A percentile compares a stretch with the other conserved stretches of the same genome.
Evolutionary conservation across 1,140 invertebrate genomes (phyloP).

Genomic region (Pantala flavescens): DNA sequence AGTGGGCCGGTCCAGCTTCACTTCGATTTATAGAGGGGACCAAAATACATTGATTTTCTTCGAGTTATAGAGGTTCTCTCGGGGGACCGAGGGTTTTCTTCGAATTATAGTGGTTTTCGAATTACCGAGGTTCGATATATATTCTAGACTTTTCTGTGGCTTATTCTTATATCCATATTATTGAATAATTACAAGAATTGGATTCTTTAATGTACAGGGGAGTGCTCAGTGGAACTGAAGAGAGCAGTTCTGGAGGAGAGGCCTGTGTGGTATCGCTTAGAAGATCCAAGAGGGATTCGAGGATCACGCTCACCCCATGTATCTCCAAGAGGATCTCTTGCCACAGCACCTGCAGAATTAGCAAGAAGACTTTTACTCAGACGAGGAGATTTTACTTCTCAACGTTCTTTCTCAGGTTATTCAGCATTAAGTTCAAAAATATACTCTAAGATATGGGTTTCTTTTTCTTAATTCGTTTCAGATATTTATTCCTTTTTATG

Average conservation of each 20-base stretch:
- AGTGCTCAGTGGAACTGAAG: constrained; percentile 67
- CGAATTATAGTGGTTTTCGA: no score
- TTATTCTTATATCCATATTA: neutral
- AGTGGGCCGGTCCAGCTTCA: no score
- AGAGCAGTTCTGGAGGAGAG: constrained; percentile 75
- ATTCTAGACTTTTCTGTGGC: no score
- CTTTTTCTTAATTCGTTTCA: no score
- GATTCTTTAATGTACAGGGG: constrained; percentile 31
- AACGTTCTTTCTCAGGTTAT: constrained; percentile 53
- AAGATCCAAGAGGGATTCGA: constrained; percentile 59
- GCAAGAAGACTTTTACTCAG: constrained; percentile 43
- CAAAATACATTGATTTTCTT: no score
- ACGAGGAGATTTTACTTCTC: constrained; percentile 50
- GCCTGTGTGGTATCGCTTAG: constrained; percentile 76
- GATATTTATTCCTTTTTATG: no score
- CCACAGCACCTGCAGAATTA: constrained; percentile 35
- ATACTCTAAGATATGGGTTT: no score
- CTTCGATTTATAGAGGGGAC: no score
- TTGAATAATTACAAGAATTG: neutral
- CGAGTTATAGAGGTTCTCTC: no score
- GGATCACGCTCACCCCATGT: constrained; percentile 55
- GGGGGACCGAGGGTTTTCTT: no score
- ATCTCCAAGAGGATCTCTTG: constrained; percentile 68
- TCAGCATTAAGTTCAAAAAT: constrained; percentile 29
- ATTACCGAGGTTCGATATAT: no score